phyloP scores from a whole-genome alignment of 2,113 vertebrate genomes.

The Cyprinodon variegatus region DNA sequence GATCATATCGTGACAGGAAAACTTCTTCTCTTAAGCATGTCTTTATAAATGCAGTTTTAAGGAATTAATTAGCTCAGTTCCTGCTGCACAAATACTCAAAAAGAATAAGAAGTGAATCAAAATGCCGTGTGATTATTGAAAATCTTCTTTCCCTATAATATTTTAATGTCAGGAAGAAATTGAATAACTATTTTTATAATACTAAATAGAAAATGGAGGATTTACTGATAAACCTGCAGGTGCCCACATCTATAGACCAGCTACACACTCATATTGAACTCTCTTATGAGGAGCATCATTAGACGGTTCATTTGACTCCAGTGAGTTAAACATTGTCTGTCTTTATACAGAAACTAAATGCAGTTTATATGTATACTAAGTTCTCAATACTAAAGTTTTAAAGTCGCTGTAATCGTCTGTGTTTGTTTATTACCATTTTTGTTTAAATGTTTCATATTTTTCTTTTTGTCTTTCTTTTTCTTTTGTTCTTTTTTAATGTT shows the following conservation, averaged over 20 bases:
- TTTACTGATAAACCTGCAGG: not conserved
- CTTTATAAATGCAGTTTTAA: not conserved
- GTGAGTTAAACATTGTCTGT: constrained; percentile 4
- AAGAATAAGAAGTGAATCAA: not conserved
- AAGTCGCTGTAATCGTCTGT: too few relatives aligned
- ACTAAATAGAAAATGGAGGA: not conserved
- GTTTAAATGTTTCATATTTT: too few relatives aligned
- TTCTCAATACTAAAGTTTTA: too few relatives aligned
- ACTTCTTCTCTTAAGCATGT: not conserved
- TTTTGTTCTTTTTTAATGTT: too few relatives aligned
- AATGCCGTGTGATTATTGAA: not conserved
- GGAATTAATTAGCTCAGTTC: not conserved
- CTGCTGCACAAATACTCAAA: not conserved
- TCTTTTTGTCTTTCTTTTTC: too few relatives aligned
- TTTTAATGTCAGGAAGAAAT: not conserved
- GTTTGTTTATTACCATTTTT: too few relatives aligned
- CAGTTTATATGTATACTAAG: not conserved
- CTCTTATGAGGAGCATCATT: not conserved
- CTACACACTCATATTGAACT: not conserved
- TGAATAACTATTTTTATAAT: not conserved
- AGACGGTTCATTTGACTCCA: not conserved
- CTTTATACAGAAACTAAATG: not conserved
- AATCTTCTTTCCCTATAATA: not conserved
- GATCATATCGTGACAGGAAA: not conserved
- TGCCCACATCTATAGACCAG: not conserved